Conservation (phyloP, 2,113 vertebrate species). For the Bagarius yarrelli region DNA sequence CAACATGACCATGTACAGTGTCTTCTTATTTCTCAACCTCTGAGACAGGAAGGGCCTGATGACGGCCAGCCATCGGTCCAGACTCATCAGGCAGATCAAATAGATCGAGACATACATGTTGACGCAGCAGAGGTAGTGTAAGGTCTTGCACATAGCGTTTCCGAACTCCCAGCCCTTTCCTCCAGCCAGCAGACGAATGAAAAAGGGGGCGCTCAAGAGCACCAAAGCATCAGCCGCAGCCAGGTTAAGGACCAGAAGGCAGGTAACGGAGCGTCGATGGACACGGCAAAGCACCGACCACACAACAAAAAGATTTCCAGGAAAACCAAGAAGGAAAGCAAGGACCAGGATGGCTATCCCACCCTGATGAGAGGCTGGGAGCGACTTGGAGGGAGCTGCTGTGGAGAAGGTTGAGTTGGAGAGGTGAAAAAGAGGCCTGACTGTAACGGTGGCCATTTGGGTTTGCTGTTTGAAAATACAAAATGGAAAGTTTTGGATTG, state of each 20-base stretch:
- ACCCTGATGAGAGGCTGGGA: slow-evolving; percentile 41
- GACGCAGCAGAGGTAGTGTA: slow-evolving; percentile 80
- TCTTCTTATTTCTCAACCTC: slow-evolving; percentile 73
- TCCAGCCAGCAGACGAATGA: slow-evolving; percentile 70
- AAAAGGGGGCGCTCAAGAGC: slow-evolving; percentile 81
- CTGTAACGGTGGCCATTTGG: slow-evolving; percentile 17
- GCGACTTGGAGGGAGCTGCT: background rate
- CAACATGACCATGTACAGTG: slow-evolving; percentile 70
- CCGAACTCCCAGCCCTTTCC: slow-evolving; percentile 78
- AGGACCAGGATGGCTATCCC: slow-evolving; percentile 74
- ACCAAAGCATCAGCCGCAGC: slow-evolving; percentile 76
- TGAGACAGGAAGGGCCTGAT: slow-evolving; percentile 78
- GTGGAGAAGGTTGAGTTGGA: background rate
- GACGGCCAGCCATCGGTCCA: slow-evolving; percentile 84
- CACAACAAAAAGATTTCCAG: slow-evolving; percentile 81
- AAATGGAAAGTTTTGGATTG: background rate
- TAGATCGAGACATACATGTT: slow-evolving; percentile 91
- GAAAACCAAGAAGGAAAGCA: slow-evolving; percentile 79
- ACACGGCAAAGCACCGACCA: slow-evolving; percentile 80
- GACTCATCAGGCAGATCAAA: slow-evolving; percentile 84
- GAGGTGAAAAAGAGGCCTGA: background rate
- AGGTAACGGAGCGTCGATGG: slow-evolving; percentile 76
- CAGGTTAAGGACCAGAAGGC: slow-evolving; percentile 80
- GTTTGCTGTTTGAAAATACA: background rate
- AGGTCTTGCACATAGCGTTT: slow-evolving; percentile 71